A percentile compares a stretch with the other conserved stretches of the same genome.
Conservation (phyloP, 35 echinoderm and acorn worm species). For the Strongylocentrotus purpuratus region DNA sequence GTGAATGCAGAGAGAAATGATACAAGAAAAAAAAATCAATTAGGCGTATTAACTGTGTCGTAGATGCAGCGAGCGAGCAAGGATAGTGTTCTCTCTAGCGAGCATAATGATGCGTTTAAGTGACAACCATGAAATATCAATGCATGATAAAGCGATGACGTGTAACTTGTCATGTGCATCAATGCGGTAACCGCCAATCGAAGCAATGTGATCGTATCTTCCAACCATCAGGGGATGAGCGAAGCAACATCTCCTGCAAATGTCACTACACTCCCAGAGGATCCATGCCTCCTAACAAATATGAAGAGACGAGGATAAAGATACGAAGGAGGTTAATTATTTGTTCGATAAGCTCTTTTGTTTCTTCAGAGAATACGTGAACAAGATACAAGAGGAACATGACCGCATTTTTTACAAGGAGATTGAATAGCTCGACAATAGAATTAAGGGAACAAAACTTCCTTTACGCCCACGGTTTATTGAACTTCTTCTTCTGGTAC, state of each 20-base stretch:
- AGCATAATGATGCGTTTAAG: background rate
- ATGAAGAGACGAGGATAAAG: background rate
- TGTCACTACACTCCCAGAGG: background rate
- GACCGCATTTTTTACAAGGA: background rate
- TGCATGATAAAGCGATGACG: background rate
- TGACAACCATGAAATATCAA: slow-evolving; percentile 3
- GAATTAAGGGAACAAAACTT: background rate
- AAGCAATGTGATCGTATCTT: background rate
- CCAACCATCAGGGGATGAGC: background rate
- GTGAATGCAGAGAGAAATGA: too few relatives aligned
- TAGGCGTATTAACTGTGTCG: too few relatives aligned
- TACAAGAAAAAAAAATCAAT: too few relatives aligned
- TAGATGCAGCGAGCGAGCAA: background rate
- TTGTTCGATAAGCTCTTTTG: background rate
- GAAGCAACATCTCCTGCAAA: background rate
- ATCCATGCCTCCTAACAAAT: background rate
- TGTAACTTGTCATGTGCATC: background rate
- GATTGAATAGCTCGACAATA: background rate
- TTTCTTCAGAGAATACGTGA: background rate
- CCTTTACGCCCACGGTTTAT: background rate
- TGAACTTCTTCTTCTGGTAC: background rate
- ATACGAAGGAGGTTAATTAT: background rate
- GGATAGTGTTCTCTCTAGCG: too few relatives aligned
- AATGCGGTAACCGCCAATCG: background rate
- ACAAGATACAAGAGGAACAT: background rate